Evolutionary conservation across 92 coral and sea anemone genomes (phyloP).

Genomic region (Phenganax marumi): DNA sequence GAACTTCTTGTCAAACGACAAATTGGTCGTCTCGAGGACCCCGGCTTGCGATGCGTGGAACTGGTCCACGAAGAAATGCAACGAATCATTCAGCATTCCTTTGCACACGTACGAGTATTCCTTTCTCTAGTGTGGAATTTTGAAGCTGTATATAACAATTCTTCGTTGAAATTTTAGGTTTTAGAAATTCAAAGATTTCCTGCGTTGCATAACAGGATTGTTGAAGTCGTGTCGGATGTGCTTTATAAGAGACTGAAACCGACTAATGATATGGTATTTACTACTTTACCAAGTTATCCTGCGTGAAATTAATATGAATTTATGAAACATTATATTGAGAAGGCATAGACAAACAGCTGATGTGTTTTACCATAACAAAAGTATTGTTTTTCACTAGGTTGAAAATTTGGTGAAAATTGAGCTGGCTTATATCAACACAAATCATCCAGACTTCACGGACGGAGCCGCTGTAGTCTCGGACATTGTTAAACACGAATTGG

Average conservation of each 20-base stretch:
- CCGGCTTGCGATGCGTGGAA: conserved; percentile 93
- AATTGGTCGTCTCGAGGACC: conserved; percentile 93
- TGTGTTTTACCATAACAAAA: no score
- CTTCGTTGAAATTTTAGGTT: conserved; percentile 51
- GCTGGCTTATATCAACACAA: conserved; percentile 93
- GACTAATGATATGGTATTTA: conserved; percentile 79
- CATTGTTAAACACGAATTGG: conserved; percentile 87
- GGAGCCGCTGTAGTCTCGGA: conserved; percentile 85
- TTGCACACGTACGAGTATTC: conserved; percentile 64
- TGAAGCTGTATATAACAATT: background rate
- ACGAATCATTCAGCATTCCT: conserved; percentile 90
- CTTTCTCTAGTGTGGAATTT: background rate
- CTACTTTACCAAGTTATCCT: background rate
- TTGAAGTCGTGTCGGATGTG: conserved; percentile 83
- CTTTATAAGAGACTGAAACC: conserved; percentile 75
- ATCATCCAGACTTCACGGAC: conserved; percentile 97
- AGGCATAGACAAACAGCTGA: no score
- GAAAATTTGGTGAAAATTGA: conserved; percentile 94
- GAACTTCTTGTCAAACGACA: conserved; percentile 88
- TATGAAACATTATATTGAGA: no score
- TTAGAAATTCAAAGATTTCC: conserved; percentile 95
- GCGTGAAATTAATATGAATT: background rate
- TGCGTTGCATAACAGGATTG: conserved; percentile 74
- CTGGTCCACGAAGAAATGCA: conserved; percentile 98
- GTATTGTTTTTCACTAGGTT: conserved; percentile 53